These are phyloP conservation scores for Scaeva pyrastri DNA, from an alignment of 2,888 invertebrate species.

Conservation along the genomic window DNA sequence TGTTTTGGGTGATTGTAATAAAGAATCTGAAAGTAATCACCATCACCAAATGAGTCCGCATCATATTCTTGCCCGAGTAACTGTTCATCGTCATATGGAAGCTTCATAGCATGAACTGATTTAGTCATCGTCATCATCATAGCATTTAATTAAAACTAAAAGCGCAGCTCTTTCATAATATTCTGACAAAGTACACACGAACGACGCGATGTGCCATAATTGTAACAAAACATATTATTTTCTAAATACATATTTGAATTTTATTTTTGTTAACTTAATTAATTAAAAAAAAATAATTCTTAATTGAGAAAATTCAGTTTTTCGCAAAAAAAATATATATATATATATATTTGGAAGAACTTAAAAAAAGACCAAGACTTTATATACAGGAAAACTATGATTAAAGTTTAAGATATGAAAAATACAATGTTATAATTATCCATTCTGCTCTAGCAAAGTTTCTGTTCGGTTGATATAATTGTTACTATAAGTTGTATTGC, in stretches of 20 bases:
- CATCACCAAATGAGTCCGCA: constrained; percentile 81
- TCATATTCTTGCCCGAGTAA: constrained; percentile 93
- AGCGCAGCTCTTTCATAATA: background rate
- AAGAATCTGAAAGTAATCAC: constrained; percentile 57
- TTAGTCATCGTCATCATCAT: background rate
- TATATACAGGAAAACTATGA: too few relatives aligned
- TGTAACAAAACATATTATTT: background rate
- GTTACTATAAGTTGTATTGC: too few relatives aligned
- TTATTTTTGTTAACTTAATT: background rate
- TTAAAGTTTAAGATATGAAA: too few relatives aligned
- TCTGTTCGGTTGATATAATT: too few relatives aligned
- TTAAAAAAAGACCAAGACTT: too few relatives aligned
- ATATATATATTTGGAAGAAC: too few relatives aligned
- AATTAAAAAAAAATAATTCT: background rate
- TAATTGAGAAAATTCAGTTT: too few relatives aligned
- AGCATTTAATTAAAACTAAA: constrained; percentile 2
- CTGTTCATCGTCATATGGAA: constrained; percentile 95
- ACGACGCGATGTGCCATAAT: constrained; percentile 36
- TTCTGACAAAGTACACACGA: constrained; percentile 2
- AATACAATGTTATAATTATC: too few relatives aligned
- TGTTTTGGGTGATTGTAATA: constrained; percentile 74
- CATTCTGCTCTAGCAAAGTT: too few relatives aligned
- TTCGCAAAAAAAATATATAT: too few relatives aligned
- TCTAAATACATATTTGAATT: background rate
- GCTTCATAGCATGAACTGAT: constrained; percentile 84